Evolutionary conservation across 1,140 invertebrate species (phyloP), one percentile per base, ranked within the genome.

Genomic region (Oreohelix idahoensis): DNA sequence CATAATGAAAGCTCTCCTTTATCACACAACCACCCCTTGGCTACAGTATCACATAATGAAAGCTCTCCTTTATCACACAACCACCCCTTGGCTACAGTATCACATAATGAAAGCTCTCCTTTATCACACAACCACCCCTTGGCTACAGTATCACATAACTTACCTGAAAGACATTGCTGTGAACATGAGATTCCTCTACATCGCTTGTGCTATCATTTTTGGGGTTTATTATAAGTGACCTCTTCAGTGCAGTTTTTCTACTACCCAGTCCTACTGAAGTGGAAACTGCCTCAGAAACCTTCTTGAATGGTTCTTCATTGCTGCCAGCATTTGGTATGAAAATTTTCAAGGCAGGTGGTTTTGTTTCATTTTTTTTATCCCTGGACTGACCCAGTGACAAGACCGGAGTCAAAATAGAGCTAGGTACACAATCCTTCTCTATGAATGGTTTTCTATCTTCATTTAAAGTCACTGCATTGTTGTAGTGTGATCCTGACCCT

Each of bases 151-250:
- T n/a, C n/a, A 15, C 15, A 77, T 11, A 77, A 77, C 58, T 39
- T 69, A 79, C 78, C 51, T 79, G 58, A 79, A 79, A 79, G 29
- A 58, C 58, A 51, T 69, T 4, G 49, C n/a, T 69, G 51, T 78
- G 49, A 51, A 13, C 35, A 13, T 42, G 17, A n/a, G 32, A 17
- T 58, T 79, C 78, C 63, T 84, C 80, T 53, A 69, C 79, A 79
- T 53, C 78, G 49, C 70, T 75, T 10, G 74, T 17, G 23, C 69
- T 53, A 73, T 86, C 86, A 79, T 74, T 86, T 63, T 85, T 88
- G 42, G 86, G 76, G 73, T 86, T 88, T 45, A 84, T 84, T 35
- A 83, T 82, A 29, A 84, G 69, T 63, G 38, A 70, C 26, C 38
- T 74, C 29, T 32, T 11, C 8, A n/a, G 8, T 26, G 29, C 1